Percentiles rank a stretch among this genome's conserved stretches.
phyloP scores from a whole-genome alignment of 2,113 vertebrate species.

The Sinocyclocheilus anshuiensis region DNA sequence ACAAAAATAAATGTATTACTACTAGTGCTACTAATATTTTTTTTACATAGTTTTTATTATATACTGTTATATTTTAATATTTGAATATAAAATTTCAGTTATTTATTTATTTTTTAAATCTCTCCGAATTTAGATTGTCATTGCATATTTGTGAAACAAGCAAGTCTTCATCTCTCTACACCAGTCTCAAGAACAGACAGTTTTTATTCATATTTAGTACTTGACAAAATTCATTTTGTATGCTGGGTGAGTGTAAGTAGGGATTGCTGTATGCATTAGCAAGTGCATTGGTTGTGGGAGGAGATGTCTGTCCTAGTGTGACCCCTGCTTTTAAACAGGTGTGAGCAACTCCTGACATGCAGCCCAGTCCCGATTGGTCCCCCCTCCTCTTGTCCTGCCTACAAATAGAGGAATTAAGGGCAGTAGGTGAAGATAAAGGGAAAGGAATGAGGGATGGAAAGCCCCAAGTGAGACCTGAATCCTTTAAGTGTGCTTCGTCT shows the following conservation, averaged over 20 bases:
- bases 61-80: no score
- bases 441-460: constrained; percentile 43
- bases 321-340: not conserved
- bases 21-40: not conserved
- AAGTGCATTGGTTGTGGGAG: constrained; percentile 65
- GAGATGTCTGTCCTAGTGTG: constrained; percentile 58
- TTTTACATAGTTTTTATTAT: no score
- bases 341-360: not conserved
- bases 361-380: not conserved
- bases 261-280: constrained; percentile 70
- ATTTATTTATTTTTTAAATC: no score
- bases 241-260: constrained; percentile 16
- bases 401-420: constrained; percentile 25
- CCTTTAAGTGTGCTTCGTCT: constrained; percentile 71
- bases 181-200: not conserved
- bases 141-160: not conserved
- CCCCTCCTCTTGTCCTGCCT: constrained; percentile 49
- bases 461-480: constrained; percentile 69
- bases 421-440: constrained; percentile 45
- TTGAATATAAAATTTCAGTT: no score
- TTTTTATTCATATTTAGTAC: not conserved
- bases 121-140: no score
- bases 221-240: not conserved
- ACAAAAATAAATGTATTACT: not conserved
- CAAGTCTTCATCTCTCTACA: not conserved